phyloP scores from a whole-genome alignment of 2,113 vertebrate species.

The Cettia cetti region DNA sequence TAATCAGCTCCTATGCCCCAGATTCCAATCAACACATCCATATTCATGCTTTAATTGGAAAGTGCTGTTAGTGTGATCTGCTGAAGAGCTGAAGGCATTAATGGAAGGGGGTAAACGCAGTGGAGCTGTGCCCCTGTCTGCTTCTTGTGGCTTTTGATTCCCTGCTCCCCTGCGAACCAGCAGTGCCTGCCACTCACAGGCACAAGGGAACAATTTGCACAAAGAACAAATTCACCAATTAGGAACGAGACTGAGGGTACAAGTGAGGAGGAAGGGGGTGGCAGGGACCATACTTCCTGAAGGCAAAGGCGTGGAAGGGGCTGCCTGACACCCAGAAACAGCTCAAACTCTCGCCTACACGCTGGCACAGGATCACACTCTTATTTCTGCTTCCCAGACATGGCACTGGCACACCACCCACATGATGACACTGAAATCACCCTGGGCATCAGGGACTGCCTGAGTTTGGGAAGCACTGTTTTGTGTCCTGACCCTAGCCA shows the following conservation, averaged over 20 bases:
- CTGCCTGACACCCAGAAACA: background rate
- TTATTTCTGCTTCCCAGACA: background rate
- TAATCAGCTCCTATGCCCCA: constrained; percentile 52
- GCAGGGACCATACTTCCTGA: background rate
- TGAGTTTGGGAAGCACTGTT: background rate
- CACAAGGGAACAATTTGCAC: background rate
- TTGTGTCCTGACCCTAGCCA: background rate
- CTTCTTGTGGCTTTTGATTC: background rate
- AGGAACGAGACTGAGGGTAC: background rate
- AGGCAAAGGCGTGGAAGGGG: background rate
- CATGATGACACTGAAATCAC: background rate
- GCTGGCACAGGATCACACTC: background rate
- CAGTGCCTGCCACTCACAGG: background rate
- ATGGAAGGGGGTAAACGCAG: background rate
- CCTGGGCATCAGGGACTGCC: background rate
- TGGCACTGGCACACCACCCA: background rate
- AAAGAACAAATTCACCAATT: background rate
- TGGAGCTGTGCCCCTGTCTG: background rate
- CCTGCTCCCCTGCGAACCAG: background rate
- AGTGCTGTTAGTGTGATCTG: background rate
- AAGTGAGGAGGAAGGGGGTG: background rate
- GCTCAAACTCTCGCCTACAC: background rate
- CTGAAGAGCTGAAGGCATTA: background rate
- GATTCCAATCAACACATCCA: constrained; percentile 63
- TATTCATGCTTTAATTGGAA: constrained; percentile 54